phyloP scores from a whole-genome alignment of 1,140 invertebrate genomes.

The Drosophila tsacasi region DNA sequence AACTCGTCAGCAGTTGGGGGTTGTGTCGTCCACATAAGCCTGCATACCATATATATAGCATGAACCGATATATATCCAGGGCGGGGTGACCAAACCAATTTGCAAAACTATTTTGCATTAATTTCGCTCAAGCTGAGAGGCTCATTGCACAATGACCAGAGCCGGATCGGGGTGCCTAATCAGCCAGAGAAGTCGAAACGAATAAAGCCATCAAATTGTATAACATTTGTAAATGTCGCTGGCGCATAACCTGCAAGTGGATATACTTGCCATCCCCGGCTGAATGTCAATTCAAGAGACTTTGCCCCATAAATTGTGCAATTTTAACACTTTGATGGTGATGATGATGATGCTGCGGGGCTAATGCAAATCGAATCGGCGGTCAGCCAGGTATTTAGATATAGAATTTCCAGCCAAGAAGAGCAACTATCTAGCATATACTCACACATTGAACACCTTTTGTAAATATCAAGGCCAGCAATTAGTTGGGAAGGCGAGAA shows the following conservation, averaged over 20 bases:
- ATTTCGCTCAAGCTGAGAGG: constrained; percentile 10
- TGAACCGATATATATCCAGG: constrained; percentile 26
- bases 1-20: constrained; percentile 66
- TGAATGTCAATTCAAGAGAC: constrained; percentile 59
- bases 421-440: constrained; percentile 25
- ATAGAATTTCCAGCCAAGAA: constrained; percentile 40
- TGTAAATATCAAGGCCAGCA: constrained; percentile 76
- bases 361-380: constrained; percentile 64
- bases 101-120: constrained; percentile 47
- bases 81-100: constrained; percentile 30
- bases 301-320: constrained; percentile 66
- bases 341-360: constrained; percentile 26
- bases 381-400: constrained; percentile 55
- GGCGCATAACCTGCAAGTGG: constrained; percentile 40
- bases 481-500: constrained; percentile 72
- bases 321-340: constrained; percentile 40
- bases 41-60: not conserved
- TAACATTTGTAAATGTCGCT: constrained; percentile 66
- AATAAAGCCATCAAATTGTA: constrained; percentile 48
- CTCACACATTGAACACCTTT: constrained; percentile 44
- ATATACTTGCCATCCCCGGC: constrained; percentile 20
- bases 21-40: constrained; percentile 41
- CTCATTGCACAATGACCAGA: constrained; percentile 42
- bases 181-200: constrained; percentile 18
- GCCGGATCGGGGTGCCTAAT: constrained; percentile 33